Conservation (phyloP, 2,888 invertebrate species). For the Octodonta nipae region DNA sequence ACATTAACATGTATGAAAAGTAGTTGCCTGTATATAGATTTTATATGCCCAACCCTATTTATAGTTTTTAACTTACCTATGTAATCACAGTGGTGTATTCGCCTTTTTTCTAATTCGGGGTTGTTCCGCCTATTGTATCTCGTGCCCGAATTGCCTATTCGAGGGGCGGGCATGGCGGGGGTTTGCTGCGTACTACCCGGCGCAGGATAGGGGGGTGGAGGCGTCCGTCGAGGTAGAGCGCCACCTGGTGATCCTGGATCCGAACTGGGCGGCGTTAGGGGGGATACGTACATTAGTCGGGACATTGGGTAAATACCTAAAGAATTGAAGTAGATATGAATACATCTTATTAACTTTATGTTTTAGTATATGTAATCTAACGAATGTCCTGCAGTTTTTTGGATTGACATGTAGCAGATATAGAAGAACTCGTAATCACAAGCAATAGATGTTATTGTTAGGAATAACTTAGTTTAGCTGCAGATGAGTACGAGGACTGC, state of each 20-base stretch:
- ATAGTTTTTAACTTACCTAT: constrained; percentile 73
- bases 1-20: too few species aligned
- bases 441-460: too few species aligned
- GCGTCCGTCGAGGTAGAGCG: constrained; percentile 55
- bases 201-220: constrained; percentile 65
- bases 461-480: too few species aligned
- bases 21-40: too few species aligned
- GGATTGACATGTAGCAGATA: too few species aligned
- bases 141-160: constrained; percentile 31
- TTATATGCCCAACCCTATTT: too few species aligned
- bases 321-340: too few species aligned
- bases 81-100: constrained; percentile 94
- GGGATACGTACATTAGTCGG: constrained; percentile 65
- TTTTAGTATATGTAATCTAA: too few species aligned
- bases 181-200: constrained; percentile 28
- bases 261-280: constrained; percentile 75
- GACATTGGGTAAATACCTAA: constrained; percentile 44
- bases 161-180: constrained; percentile 19
- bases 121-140: constrained; percentile 91
- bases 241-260: constrained; percentile 75
- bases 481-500: too few species aligned
- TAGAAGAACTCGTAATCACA: too few species aligned
- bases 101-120: constrained; percentile 86
- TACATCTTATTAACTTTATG: too few species aligned
- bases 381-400: too few species aligned